Evolutionary conservation across 2,797 vertebrate genomes (phyloP).

Genomic region (Dendrocincla tyrannina): DNA sequence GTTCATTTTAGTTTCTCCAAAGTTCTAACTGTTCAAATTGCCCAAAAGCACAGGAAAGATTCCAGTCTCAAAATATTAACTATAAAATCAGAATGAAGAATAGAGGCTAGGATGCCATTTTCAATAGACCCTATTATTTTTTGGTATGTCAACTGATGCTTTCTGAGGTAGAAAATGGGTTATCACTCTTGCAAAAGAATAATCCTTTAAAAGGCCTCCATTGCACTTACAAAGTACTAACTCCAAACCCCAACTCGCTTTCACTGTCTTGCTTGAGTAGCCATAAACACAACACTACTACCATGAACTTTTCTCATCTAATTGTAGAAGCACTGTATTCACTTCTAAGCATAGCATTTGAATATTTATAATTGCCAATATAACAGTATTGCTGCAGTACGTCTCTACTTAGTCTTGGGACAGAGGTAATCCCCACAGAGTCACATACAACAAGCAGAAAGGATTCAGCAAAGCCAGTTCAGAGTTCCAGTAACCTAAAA

Average conservation of each 20-base stretch:
- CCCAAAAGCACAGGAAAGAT: not conserved
- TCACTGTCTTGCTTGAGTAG: not conserved
- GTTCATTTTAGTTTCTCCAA: not conserved
- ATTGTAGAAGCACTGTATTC: not conserved
- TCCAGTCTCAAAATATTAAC: not conserved
- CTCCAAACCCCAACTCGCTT: not conserved
- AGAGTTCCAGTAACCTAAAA: not conserved
- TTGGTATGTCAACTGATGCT: not conserved
- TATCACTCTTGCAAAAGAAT: conserved; percentile 4
- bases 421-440: not conserved
- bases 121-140: not conserved
- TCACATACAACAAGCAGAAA: not conserved
- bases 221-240: not conserved
- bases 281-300: not conserved
- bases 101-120: not conserved
- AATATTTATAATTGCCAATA: not conserved
- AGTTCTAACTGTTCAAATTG: not conserved
- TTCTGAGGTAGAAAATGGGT: not conserved
- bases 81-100: not conserved
- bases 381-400: not conserved
- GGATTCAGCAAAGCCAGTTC: not conserved
- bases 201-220: not conserved
- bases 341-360: not conserved
- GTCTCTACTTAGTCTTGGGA: not conserved
- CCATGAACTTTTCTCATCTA: not conserved